Evolutionary conservation across 2,113 vertebrate genomes (phyloP).

Genomic region (Zootoca vivipara): DNA sequence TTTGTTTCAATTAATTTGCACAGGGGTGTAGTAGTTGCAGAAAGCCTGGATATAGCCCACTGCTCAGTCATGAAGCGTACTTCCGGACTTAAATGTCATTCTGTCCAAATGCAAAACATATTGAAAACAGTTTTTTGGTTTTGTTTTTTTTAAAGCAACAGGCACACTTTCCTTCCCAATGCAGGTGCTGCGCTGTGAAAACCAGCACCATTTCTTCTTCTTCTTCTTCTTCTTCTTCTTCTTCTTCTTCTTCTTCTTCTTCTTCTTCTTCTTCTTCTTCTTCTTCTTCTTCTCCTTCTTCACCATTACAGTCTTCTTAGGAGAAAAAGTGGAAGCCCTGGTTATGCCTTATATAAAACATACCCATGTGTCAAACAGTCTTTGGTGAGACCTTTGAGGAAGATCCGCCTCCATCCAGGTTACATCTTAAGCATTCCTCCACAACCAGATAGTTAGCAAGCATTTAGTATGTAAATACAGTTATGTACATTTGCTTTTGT

Average conservation of each 20-base stretch:
- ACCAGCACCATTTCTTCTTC: neutral
- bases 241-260: too few species aligned
- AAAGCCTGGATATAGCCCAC: too few species aligned
- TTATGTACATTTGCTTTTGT: neutral
- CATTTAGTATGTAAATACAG: neutral
- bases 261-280: too few species aligned
- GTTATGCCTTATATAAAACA: neutral
- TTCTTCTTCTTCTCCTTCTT: neutral
- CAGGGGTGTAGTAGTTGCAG: too few species aligned
- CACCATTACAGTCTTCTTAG: neutral
- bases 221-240: too few species aligned
- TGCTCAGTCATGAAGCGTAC: neutral
- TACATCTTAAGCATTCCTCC: neutral
- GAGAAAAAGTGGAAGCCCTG: too few species aligned
- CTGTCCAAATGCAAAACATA: neutral
- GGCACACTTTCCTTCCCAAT: neutral
- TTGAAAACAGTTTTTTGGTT: neutral
- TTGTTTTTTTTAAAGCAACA: neutral
- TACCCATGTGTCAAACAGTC: too few species aligned
- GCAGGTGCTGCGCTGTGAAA: neutral
- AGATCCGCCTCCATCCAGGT: neutral
- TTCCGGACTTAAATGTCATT: neutral
- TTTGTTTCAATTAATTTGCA: too few species aligned
- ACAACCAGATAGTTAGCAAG: neutral
- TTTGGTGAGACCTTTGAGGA: neutral